Evolutionary conservation across 2,797 vertebrate genomes (phyloP).

Genomic region (Limnodromus scolopaceus): DNA sequence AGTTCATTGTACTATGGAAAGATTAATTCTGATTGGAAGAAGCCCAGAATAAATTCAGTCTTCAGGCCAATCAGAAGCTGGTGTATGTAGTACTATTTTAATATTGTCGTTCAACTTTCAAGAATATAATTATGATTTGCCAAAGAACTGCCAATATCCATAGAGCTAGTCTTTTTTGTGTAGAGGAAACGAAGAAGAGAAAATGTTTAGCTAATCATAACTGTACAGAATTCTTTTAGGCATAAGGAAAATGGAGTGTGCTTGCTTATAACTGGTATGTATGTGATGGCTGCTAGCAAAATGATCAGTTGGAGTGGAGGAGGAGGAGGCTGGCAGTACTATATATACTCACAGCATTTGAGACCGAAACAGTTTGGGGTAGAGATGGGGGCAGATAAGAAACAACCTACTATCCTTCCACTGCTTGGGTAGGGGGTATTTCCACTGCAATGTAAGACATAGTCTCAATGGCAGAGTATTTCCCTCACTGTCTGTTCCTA

Average conservation of each 20-base stretch:
- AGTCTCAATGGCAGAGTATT: not conserved
- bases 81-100: not conserved
- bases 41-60: constrained; percentile 9
- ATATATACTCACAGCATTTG: not conserved
- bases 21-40: constrained; percentile 23
- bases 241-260: not conserved
- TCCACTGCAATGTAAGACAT: not conserved
- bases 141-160: not conserved
- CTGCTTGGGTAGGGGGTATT: not conserved
- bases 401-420: not conserved
- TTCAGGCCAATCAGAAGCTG: not conserved
- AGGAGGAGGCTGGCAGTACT: not conserved
- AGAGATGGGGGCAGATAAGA: not conserved
- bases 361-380: not conserved
- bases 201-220: not conserved
- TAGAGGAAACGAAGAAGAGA: not conserved
- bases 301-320: not conserved
- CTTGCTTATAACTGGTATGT: not conserved
- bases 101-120: not conserved
- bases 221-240: not conserved
- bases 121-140: not conserved
- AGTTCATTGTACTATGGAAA: not conserved
- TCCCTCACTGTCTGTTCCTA: not conserved
- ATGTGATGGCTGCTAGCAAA: not conserved
- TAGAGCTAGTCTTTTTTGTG: not conserved